These are phyloP conservation scores for Phoeniculus purpureus DNA, from an alignment of 2,797 vertebrate genomes.

Conservation along the genomic window DNA sequence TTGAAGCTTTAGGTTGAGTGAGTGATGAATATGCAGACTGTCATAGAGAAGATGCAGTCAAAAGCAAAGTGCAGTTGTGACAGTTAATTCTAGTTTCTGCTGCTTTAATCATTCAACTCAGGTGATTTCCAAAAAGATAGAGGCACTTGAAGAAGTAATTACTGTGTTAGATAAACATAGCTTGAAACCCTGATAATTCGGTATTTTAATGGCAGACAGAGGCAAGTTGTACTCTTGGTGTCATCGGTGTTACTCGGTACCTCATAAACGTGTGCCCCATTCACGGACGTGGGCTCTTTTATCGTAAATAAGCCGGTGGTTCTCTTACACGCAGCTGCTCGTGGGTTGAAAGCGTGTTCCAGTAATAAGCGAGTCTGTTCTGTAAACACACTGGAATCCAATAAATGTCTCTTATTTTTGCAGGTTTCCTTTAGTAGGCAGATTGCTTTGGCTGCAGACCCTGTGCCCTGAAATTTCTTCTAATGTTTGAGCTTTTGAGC, in stretches of 20 bases:
- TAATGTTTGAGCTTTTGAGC: neutral
- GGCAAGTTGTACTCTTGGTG: neutral
- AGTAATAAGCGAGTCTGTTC: neutral
- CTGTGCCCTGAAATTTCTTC: neutral
- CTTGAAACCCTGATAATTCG: neutral
- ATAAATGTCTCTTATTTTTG: neutral
- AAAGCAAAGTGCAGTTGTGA: neutral
- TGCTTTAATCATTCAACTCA: neutral
- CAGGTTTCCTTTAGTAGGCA: neutral
- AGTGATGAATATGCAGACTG: neutral
- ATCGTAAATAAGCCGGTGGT: neutral
- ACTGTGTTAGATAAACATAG: neutral
- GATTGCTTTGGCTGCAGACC: neutral
- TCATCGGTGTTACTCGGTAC: neutral
- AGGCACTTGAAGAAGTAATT: neutral
- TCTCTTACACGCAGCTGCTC: neutral
- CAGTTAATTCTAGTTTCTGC: neutral
- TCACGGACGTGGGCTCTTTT: neutral
- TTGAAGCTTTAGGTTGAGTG: neutral
- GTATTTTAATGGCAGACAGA: neutral
- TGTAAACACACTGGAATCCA: neutral
- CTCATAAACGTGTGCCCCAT: neutral
- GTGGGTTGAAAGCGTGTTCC: neutral
- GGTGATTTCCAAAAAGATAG: neutral
- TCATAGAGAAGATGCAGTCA: neutral